phyloP scores from a whole-genome alignment of 2,888 invertebrate species.

The Ethmia dodecea region DNA sequence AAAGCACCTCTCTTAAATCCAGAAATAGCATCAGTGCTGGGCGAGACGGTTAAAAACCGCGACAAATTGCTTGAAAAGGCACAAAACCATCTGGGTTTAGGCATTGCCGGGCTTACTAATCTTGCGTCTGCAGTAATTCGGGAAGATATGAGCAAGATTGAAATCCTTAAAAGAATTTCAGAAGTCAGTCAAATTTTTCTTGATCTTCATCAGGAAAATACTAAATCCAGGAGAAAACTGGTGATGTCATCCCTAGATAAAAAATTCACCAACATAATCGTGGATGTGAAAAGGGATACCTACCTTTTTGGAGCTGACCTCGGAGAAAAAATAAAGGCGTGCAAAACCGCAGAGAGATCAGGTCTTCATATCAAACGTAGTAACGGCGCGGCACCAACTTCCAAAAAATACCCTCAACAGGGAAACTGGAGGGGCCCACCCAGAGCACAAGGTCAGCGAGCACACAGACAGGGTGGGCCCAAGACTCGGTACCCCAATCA shows the following conservation, averaged over 20 bases:
- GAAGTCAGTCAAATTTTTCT: slow-evolving; percentile 6
- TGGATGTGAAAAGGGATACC: slow-evolving; percentile 10
- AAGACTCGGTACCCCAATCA: slow-evolving; percentile 4
- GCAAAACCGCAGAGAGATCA: slow-evolving; percentile 12
- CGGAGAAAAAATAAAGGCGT: slow-evolving; percentile 14
- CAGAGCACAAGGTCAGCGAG: slow-evolving; percentile 4
- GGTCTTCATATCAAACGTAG: slow-evolving; percentile 13
- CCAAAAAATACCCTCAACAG: slow-evolving; percentile 4
- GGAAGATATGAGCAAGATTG: slow-evolving; percentile 2
- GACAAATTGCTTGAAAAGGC: slow-evolving; percentile 9
- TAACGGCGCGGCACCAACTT: background rate
- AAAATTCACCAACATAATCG: slow-evolving; percentile 9
- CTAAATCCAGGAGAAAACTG: slow-evolving; percentile 10
- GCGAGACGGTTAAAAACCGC: slow-evolving; percentile 6
- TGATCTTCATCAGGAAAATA: slow-evolving; percentile 14
- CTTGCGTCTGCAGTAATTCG: slow-evolving; percentile 4
- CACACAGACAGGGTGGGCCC: slow-evolving; percentile 11
- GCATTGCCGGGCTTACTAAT: slow-evolving; percentile 4
- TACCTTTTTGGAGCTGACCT: slow-evolving; percentile 12
- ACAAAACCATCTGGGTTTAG: slow-evolving; percentile 6
- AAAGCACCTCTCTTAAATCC: slow-evolving; percentile 10
- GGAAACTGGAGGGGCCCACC: slow-evolving; percentile 19
- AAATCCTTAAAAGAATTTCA: slow-evolving; percentile 8
- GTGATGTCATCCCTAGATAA: slow-evolving; percentile 13
- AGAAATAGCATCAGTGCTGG: slow-evolving; percentile 7